Base-by-base conservation (phyloP, 2,888 invertebrate species). In the Leptarthrus brevirostris region DNA sequence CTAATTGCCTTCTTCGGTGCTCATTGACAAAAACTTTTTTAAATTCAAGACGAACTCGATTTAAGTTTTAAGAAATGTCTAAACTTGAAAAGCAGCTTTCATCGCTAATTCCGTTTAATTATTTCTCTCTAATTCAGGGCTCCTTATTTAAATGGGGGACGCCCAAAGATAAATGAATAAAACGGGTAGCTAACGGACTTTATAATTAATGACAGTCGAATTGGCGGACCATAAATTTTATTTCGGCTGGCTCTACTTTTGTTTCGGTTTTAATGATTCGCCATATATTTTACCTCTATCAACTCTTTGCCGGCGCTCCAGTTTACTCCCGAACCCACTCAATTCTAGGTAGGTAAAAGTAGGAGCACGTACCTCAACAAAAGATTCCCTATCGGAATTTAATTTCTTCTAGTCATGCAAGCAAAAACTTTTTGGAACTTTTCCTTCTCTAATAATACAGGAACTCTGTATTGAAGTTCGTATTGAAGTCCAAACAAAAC, bases 161-260 rank as follows among this genome's bases (percentile, higher is more conserved):
- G n/a, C n/a, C 24, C 26, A 24, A 22, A 26, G 64, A 64, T 64
- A 64, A 64, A 64, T 69, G 34, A 30, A 40, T 30, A 20, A 69
- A 69, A 49, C 30, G 18, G 61, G 30, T n/a, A n/a, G n/a, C n/a
- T n/a, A 8, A 30, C 30, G 30, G 30, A 8, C 30, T n/a, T 24
- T n/a, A 24, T 64, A 64, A 72, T 56, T 72, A 72, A 72, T 56
- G 56, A 16, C 16, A 54, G 54, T 47, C 24, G 53, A 52, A 54
- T 56, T 72, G 44, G 53, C 40, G 44, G 47, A 56, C 56, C 36
- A 56, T 72, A 72, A 72, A 72, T 56, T 72, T 56, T 47, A 54
- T 71, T 71, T 54, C 54, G 44, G 40, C 44, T 72, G 47, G 14
- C 44, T 47, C 12, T 71, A n/a, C 70, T 40, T 71, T 71, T 36